Base-by-base conservation (phyloP, 2,888 invertebrate species). In the Halictus quadricinctus region DNA sequence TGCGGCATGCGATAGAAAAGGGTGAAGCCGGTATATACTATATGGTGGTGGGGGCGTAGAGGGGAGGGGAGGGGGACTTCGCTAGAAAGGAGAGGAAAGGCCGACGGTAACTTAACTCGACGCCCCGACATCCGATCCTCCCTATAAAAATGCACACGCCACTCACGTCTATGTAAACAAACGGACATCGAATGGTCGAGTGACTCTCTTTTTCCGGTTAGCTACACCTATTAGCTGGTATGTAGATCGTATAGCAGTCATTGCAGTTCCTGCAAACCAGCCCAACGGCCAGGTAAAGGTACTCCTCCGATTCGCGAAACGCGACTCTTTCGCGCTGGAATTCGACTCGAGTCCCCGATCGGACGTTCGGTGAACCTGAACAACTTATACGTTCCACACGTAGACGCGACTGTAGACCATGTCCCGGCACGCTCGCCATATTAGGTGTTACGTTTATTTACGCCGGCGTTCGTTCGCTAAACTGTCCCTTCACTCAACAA, bases 81-180 rank as follows among this genome's bases (percentile, higher is more conserved):
- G 84, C 80, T 84, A 86, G 81, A 86, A 86, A 87, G 86, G 79
- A 81, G 84, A 79, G 84, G 64, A 83, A 86, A 81, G 84, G 78
- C 78, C 75, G 79, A 77, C 81, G 81, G 88, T 86, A 88, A 88
- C 81, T 90, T 88, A 91, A 91, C 85, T 90, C 88, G 91, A 89
- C 86, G 89, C 89, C 87, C 82, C 81, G 87, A 90, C 87, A 91
- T 86, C 86, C 80, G 91, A 91, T 91, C 90, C 89, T 86, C 86
- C 87, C 87, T 83, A 83, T 87, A 87, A 88, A 88, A 87, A 84
- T 85, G 79, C 88, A 76, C 83, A 87, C 85, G 84, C 85, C 83
- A 86, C 85, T 87, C 84, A 87, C 79, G 87, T 82, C 86, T 86
- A 85, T 89, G 86, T 89, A 89, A 89, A 89, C 89, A 89, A 88